These are phyloP conservation scores for Alces alces DNA, from an alignment of 2,113 vertebrate genomes.

Conservation along the genomic window DNA sequence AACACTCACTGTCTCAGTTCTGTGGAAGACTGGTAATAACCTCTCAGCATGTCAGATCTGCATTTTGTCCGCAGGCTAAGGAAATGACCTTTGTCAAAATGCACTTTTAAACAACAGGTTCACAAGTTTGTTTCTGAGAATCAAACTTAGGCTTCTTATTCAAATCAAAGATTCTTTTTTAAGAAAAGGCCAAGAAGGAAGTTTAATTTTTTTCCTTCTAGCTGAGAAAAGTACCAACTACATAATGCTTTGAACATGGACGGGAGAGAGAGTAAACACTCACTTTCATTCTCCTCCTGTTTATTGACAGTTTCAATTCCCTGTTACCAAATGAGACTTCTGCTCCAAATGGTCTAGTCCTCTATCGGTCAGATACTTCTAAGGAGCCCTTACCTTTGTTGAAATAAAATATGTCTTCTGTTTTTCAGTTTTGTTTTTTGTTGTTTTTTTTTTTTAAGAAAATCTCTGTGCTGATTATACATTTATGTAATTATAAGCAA, in stretches of 20 bases:
- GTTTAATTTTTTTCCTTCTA: not conserved
- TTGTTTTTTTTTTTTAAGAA: not conserved
- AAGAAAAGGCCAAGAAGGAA: not conserved
- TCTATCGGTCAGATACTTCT: not conserved
- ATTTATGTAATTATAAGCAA: not conserved
- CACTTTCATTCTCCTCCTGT: not conserved
- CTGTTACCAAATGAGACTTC: not conserved
- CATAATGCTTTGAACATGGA: not conserved
- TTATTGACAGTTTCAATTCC: not conserved
- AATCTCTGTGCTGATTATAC: not conserved
- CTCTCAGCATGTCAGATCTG: not conserved
- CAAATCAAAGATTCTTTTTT: not conserved
- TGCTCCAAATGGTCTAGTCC: not conserved
- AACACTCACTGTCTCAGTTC: not conserved
- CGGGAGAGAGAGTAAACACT: not conserved
- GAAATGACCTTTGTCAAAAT: not conserved
- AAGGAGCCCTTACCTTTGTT: not conserved
- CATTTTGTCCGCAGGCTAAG: not conserved
- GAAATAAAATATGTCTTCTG: not conserved
- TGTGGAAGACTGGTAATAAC: not conserved
- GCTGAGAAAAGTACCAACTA: not conserved
- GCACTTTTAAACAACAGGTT: not conserved
- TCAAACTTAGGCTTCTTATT: not conserved
- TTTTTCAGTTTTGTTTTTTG: not conserved
- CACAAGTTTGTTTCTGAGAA: slow-evolving; percentile 2